These are phyloP conservation scores for Mesocentrotus franciscanus DNA, from an alignment of 53 echinoderm and acorn worm genomes.

Conservation along the genomic window DNA sequence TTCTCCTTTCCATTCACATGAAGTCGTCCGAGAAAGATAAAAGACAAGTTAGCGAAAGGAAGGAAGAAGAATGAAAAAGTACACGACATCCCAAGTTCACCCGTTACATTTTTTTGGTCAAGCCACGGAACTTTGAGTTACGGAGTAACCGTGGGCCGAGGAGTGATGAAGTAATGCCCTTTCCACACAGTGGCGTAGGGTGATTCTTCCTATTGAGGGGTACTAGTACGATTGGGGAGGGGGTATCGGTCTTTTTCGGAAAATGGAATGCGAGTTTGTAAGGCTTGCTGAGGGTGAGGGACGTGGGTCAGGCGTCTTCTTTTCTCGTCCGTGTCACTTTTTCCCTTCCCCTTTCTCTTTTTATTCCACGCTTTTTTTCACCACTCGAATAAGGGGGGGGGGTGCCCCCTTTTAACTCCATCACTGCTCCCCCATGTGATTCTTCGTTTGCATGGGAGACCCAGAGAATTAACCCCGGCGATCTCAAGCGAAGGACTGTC, in stretches of 20 bases:
- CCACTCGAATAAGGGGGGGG: no score
- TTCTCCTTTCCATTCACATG: background rate
- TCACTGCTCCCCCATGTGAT: no score
- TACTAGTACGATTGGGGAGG: no score
- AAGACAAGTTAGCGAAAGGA: background rate
- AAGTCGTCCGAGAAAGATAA: background rate
- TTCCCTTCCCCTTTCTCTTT: no score
- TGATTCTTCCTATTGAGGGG: background rate
- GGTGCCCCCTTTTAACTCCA: no score
- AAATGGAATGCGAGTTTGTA: no score
- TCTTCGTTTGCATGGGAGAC: background rate
- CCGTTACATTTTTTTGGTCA: constrained; percentile 37
- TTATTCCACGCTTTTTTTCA: no score
- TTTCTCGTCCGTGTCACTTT: no score
- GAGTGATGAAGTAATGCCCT: constrained; percentile 30
- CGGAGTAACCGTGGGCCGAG: background rate
- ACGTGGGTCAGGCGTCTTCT: no score
- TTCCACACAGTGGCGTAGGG: background rate
- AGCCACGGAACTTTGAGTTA: constrained; percentile 41
- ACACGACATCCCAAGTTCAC: constrained; percentile 31
- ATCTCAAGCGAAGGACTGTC: constrained; percentile 7
- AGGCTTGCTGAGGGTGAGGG: no score
- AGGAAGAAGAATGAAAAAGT: background rate
- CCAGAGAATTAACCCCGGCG: constrained; percentile 1
- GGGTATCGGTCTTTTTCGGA: no score